Evolutionary conservation across 1,140 invertebrate species (phyloP), one percentile per base, ranked within the genome.

Genomic region (Nebria ingens): DNA sequence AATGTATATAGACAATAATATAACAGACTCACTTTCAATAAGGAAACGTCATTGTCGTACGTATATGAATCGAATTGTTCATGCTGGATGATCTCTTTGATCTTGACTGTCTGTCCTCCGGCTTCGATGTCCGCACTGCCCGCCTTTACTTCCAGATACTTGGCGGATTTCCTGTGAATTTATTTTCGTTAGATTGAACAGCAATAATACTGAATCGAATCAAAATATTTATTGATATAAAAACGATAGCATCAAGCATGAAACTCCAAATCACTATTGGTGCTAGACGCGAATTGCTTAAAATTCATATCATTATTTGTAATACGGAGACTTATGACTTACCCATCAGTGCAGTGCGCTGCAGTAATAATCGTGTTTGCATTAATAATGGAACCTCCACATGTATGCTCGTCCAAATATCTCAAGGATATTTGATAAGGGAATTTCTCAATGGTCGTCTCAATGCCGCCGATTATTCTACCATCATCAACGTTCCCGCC

Each of bases 341-440:
- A 13, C 13, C 13, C 13, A 13, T 29, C 13, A 6, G 13, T 29
- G 4, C 76, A 78, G 58, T 78, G 76, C 2, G 73, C 76, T 13
- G 75, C 75, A n/a, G 75, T 77, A 11, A 78, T 59, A 3, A 78
- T 62, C 6, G 71, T 59, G 2, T 72, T 57, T 2, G 58, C 64
- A 34, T 72, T 71, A 2, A 78, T 67, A 9, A 78, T 63, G 2
- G 72, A 67, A 1, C 75, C 75, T 0, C 76, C 65, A 62, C 76
- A 78, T 65, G 73, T 70, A 58, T 78, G 75, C 20, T 58, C 22
- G 0, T 63, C 56, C 0, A 54, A 22, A 20, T 67, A 69, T 54
- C 73, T 73, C 23, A 79, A 65, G 2, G 77, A 78, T 11, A 79
- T 71, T 59, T 75, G 73, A 61, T 78, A 77, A 0, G 77, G 77